Conservation (phyloP, 1,140 invertebrate species). For the Procambarus clarkii region DNA sequence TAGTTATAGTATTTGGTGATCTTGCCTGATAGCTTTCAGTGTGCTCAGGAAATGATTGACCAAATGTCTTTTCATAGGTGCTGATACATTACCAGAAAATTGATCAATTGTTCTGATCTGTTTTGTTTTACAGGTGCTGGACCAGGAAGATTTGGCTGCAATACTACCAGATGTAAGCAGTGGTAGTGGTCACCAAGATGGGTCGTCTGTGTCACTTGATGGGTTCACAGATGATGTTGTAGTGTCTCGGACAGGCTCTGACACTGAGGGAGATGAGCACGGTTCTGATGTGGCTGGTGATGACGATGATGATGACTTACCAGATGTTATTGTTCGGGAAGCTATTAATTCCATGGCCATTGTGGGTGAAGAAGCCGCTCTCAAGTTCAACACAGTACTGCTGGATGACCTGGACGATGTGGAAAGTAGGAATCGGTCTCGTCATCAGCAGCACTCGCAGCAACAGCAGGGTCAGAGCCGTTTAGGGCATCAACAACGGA, state of each 20-base stretch:
- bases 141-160: constrained; percentile 83
- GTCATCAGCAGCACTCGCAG: constrained; percentile 38
- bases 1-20: too few relatives aligned
- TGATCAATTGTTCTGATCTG: constrained; percentile 48
- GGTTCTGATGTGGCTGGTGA: constrained; percentile 33
- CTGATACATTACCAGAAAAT: too few relatives aligned
- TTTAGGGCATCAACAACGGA: constrained; percentile 14
- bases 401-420: constrained; percentile 62
- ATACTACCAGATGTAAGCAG: constrained; percentile 80
- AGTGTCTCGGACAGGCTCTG: constrained; percentile 73
- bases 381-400: constrained; percentile 65
- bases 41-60: neutral
- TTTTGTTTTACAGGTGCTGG: constrained; percentile 78
- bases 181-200: constrained; percentile 71
- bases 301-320: constrained; percentile 55
- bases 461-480: constrained; percentile 11
- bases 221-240: constrained; percentile 78
- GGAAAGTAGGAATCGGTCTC: constrained; percentile 32
- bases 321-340: constrained; percentile 61
- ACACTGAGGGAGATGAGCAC: constrained; percentile 60
- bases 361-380: constrained; percentile 59
- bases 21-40: neutral
- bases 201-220: constrained; percentile 78
- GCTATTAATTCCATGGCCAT: constrained; percentile 60
- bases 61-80: neutral